Evolutionary conservation across 1,140 invertebrate genomes (phyloP), one percentile per base, ranked within the genome.

Genomic region (Drosophila littoralis): DNA sequence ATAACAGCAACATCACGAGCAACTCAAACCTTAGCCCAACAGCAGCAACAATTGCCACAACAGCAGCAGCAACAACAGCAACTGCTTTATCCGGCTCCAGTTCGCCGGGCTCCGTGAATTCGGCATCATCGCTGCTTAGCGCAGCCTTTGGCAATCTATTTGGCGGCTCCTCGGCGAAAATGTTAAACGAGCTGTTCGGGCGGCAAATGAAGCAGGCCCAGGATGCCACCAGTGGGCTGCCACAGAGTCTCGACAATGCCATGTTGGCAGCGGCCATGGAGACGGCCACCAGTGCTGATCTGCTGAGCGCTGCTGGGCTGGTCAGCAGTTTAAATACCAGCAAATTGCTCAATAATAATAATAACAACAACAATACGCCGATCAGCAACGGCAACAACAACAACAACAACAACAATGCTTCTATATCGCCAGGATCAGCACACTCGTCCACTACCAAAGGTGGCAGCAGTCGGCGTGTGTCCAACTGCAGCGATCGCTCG

Each of bases 121-220:
- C 85, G 36, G 84, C 84, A 32, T 88, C 83, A 32, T 89, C 83
- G 63, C 65, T 88, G 63, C 36, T 88, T 28, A 88, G 79, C 95
- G 83, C 90, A 38, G 90, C 90, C 57, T 88, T 96, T 94, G 96
- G 96, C 92, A 95, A 95, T 92, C 94, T 96, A 70, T 96, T 96
- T 92, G 95, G 95, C 89, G 95, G 95, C 92, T 79, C 85, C 85
- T 96, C 96, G 92, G 95, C 96, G 81, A 96, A 96, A 92, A 97
- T 96, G 96, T 94, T 97, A 76, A 96, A 96, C 95, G 96, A 96
- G 93, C 94, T 96, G 74, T 94, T 96, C 75, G 96, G 96, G 69
- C 94, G 96, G 77, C 95, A 96, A 91, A 95, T 95, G 90, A 96
- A 95, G 91, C 94, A 95, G 93, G 95, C 94, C 70, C 94, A 94